Percentiles rank a stretch among this genome's conserved stretches.
Evolutionary conservation across 2,888 invertebrate genomes (phyloP).

Genomic region (Eilema sororculum): DNA sequence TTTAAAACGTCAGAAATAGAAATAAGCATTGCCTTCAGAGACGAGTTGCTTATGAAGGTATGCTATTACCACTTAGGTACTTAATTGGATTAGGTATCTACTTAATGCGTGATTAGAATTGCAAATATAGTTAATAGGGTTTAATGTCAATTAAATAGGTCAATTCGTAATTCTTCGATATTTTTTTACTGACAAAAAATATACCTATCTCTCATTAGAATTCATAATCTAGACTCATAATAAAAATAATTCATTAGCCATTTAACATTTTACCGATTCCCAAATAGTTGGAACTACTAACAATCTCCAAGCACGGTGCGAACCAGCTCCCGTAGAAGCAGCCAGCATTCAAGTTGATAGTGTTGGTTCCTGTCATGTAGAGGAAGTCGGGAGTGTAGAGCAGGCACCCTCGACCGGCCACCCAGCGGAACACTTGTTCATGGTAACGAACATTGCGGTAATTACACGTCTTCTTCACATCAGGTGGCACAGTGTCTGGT

Average conservation of each 20-base stretch:
- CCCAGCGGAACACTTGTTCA: constrained; percentile 81
- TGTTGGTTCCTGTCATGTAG: constrained; percentile 68
- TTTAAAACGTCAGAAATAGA: background rate
- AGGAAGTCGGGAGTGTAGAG: constrained; percentile 77
- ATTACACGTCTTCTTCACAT: constrained; percentile 70
- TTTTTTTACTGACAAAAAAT: too few species aligned
- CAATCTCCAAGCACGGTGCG: constrained; percentile 80
- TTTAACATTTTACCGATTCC: background rate
- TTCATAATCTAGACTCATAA: background rate
- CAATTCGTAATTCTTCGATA: too few species aligned
- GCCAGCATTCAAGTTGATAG: constrained; percentile 67
- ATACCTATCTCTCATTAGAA: too few species aligned
- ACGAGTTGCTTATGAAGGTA: background rate
- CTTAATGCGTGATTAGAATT: too few species aligned
- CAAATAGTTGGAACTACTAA: too few species aligned
- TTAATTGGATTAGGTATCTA: too few species aligned
- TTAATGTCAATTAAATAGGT: too few species aligned
- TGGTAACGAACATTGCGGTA: constrained; percentile 74
- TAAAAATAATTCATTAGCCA: background rate
- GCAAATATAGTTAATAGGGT: too few species aligned
- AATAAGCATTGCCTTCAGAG: too few species aligned
- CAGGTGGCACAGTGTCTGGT: constrained; percentile 61
- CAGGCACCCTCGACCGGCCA: constrained; percentile 79
- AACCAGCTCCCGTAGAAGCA: constrained; percentile 73
- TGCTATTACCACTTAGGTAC: background rate